phyloP scores from a whole-genome alignment of 2,888 invertebrate species.

The Zygaena filipendulae region DNA sequence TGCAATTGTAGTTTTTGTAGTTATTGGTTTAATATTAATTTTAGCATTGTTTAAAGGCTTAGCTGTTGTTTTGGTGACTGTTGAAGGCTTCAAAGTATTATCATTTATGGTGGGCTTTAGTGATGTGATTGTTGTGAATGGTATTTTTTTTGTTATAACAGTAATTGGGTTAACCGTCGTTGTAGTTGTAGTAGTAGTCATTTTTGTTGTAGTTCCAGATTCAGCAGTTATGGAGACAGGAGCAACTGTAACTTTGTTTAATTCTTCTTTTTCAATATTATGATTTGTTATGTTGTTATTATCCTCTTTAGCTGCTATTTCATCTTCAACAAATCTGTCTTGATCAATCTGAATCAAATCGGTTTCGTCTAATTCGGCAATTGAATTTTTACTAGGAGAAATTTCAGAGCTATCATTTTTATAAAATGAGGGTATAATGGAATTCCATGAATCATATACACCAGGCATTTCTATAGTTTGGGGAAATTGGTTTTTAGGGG shows the following conservation, averaged over 20 bases:
- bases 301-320: conserved; percentile 4
- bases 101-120: background rate
- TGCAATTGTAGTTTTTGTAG: conserved; percentile 1
- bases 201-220: conserved; percentile 13
- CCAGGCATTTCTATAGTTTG: conserved; percentile 76
- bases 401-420: conserved; percentile 75
- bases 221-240: no score
- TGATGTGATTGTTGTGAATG: no score
- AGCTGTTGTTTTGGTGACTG: conserved; percentile 1
- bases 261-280: no score
- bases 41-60: no score
- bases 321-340: conserved; percentile 10
- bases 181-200: conserved; percentile 12
- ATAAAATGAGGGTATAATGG: conserved; percentile 83
- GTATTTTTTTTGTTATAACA: no score
- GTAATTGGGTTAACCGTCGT: conserved; percentile 15
- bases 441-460: conserved; percentile 82
- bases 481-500: conserved; percentile 60
- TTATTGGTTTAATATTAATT: no score
- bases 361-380: no score
- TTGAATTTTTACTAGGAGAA: conserved; percentile 59
- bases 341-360: no score
- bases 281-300: conserved; percentile 13
- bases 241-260: no score
- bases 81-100: conserved; percentile 4